These are phyloP conservation scores for Notamacropus eugenii DNA, from an alignment of 2,797 vertebrate species.

Conservation along the genomic window DNA sequence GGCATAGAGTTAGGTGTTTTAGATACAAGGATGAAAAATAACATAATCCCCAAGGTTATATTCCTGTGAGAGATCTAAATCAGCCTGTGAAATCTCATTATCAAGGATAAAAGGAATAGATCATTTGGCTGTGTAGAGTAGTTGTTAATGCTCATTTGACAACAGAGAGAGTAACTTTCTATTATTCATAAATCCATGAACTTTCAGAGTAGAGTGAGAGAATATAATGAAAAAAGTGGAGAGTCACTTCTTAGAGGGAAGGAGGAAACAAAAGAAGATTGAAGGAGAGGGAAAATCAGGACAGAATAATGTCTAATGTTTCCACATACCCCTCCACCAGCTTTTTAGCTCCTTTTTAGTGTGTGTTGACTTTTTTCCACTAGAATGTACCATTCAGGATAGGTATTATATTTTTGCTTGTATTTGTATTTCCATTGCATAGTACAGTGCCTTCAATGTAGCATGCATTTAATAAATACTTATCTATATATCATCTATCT, in stretches of 20 bases:
- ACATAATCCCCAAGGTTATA: not conserved
- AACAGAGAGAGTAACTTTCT: not conserved
- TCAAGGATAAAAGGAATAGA: constrained; percentile 23
- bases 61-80: not conserved
- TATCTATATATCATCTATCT: not conserved
- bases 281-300: not conserved
- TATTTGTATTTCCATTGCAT: not conserved
- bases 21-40: not conserved
- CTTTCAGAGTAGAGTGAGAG: constrained; percentile 3
- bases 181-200: not conserved
- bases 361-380: not conserved
- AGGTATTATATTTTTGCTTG: not conserved
- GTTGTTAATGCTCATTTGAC: not conserved
- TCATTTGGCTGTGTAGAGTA: not conserved
- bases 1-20: not conserved
- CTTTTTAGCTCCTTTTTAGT: not conserved
- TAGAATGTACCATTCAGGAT: not conserved
- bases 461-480: not conserved
- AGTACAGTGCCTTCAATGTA: not conserved
- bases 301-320: constrained; percentile 13
- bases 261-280: constrained; percentile 5
- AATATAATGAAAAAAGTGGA: not conserved
- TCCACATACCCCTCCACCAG: not conserved
- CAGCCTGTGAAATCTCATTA: constrained; percentile 15
- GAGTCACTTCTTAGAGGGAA: not conserved